phyloP scores from a whole-genome alignment of 2,797 vertebrate species.

The Harpagifer antarcticus region DNA sequence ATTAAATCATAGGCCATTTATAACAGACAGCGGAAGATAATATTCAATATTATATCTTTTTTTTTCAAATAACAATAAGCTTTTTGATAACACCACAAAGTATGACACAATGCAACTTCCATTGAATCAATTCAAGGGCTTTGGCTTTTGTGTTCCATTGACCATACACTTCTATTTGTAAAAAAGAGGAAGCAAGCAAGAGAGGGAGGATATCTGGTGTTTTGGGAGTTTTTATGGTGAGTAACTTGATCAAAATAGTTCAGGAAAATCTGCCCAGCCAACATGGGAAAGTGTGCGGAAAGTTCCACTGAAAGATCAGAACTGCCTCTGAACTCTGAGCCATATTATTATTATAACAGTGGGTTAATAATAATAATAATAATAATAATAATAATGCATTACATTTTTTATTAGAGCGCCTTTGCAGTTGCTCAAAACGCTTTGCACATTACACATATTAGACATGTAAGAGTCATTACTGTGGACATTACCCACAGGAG shows the following conservation, averaged over 20 bases:
- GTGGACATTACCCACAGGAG: too few relatives aligned
- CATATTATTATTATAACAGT: not conserved
- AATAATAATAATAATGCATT: too few relatives aligned
- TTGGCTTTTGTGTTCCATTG: not conserved
- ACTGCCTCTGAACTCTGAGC: conserved; percentile 3
- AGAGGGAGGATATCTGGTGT: not conserved
- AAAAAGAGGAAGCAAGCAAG: not conserved
- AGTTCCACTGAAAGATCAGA: conserved; percentile 8
- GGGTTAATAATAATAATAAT: not conserved
- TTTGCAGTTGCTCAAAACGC: too few relatives aligned
- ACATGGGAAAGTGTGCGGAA: not conserved
- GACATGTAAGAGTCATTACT: too few relatives aligned
- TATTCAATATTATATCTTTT: too few relatives aligned
- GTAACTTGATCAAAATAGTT: not conserved
- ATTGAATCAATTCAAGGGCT: too few relatives aligned
- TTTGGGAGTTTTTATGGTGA: not conserved
- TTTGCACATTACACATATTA: too few relatives aligned
- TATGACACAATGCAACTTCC: too few relatives aligned
- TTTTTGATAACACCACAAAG: too few relatives aligned
- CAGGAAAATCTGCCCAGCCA: not conserved
- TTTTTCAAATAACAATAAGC: too few relatives aligned
- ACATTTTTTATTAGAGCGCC: too few relatives aligned
- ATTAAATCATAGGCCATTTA: not conserved
- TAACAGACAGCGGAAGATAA: not conserved
- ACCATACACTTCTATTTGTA: not conserved